A percentile compares a stretch with the other conserved stretches of the same genome.
phyloP scores from a whole-genome alignment of 2,113 vertebrate species.

The Crotalus helleri region DNA sequence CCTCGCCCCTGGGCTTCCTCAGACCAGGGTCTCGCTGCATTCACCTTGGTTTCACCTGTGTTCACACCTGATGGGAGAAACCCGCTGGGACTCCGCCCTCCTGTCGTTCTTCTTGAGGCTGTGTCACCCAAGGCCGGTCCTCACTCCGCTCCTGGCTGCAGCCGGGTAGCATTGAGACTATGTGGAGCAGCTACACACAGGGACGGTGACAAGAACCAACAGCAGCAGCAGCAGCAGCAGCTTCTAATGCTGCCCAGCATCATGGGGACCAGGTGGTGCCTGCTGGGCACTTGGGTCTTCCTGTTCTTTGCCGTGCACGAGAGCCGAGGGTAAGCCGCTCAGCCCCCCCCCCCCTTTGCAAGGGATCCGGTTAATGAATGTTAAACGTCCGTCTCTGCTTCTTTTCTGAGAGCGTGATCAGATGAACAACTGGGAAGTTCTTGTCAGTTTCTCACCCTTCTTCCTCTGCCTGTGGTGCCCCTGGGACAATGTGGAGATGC shows the following conservation, averaged over 20 bases:
- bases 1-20: background rate
- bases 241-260: slow-evolving; percentile 10
- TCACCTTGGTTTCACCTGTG: background rate
- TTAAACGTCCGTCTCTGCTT: background rate
- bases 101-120: slow-evolving; percentile 26
- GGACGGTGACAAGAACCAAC: background rate
- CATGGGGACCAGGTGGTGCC: slow-evolving; percentile 44
- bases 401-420: background rate
- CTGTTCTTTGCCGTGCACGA: slow-evolving; percentile 40
- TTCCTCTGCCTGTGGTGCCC: background rate
- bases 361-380: background rate
- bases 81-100: slow-evolving; percentile 34
- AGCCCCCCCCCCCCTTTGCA: background rate
- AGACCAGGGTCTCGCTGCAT: background rate
- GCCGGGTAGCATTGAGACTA: slow-evolving; percentile 18
- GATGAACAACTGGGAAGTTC: background rate
- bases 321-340: slow-evolving; percentile 53
- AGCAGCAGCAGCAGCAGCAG: background rate
- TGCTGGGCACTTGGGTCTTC: slow-evolving; percentile 30
- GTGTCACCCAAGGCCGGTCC: rapidly evolving
- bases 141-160: slow-evolving; percentile 9
- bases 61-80: background rate
- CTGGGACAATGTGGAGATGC: background rate
- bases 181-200: background rate
- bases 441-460: background rate